Evolutionary conservation across 2,113 vertebrate genomes (phyloP), one percentile per base, ranked within the genome.

Genomic region (Chlorodrepanis virens): DNA sequence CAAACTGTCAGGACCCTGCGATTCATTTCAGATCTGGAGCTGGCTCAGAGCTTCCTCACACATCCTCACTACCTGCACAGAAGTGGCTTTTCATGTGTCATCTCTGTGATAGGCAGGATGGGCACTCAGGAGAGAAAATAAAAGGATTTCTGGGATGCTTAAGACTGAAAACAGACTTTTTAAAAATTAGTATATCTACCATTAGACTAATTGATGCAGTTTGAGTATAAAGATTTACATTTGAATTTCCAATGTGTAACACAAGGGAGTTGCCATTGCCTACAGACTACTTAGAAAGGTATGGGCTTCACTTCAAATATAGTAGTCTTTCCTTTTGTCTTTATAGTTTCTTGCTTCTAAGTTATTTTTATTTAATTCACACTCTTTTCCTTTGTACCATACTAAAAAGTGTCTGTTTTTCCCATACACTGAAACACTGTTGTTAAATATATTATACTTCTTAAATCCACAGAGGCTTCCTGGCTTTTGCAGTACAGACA

Each of bases 161-260:
- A 65, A 57, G 15, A 22, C 10, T 65, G 14, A 81, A 63, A 8
- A 45, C 59, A 61, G 3, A 6, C 16, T 47, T 71, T 9, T 4
- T 2, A 16, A 31, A 22, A 5, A 54, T 3, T 21, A 31, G 0
- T 64, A 1, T 44, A 16, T 18, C 33, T 74, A 23, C 11, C 45
- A 33, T 42, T 23, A 39, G 20, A 49, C 3, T 69, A n/a, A 35
- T 5, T 52, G 47, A 74, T 37, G 3, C 2, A 20, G 12, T 57
- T 65, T 61, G 20, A 13, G 1, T 49, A 49, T 23, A 80, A 67
- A 69, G 81, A 1, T 2, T 31, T 18, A 12, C 70, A 11, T 89
- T 50, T 75, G 35, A 65, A 47, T 81, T 93, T 61, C 5, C 7
- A 25, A 28, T 19, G 7, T 40, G 7, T 54, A 70, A 68, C 4